phyloP scores from a whole-genome alignment of 2,888 invertebrate genomes.

The Gerris lacustris region DNA sequence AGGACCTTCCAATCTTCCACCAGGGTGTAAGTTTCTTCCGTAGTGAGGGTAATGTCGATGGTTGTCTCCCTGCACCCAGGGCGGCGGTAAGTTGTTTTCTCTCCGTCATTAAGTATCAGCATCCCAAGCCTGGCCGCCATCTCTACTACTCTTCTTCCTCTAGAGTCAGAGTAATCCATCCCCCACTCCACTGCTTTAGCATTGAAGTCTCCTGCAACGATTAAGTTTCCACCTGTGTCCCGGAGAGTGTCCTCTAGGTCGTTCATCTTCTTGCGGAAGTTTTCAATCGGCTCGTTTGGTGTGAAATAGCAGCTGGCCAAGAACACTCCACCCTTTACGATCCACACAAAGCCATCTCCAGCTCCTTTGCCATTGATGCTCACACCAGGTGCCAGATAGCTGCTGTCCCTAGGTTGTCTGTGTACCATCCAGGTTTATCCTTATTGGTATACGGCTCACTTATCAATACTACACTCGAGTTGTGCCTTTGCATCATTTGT shows the following conservation, averaged over 20 bases:
- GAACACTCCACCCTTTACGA: not conserved
- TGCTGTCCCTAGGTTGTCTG: not conserved
- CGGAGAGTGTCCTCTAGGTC: constrained; percentile 14
- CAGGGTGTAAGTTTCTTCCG: not conserved
- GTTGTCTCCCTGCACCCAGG: not conserved
- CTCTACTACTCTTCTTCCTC: constrained; percentile 28
- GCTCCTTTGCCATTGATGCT: not conserved
- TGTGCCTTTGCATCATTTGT: not conserved
- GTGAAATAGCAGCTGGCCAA: not conserved
- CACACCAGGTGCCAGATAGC: not conserved
- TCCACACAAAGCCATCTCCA: not conserved
- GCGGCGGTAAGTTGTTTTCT: constrained; percentile 10
- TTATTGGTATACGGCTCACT: not conserved
- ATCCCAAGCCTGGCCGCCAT: constrained; percentile 27
- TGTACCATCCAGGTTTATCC: not conserved
- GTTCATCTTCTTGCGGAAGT: not conserved
- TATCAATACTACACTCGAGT: not conserved
- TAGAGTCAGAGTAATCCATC: constrained; percentile 26
- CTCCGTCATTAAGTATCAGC: constrained; percentile 20
- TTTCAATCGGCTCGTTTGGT: not conserved
- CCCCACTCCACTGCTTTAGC: constrained; percentile 29
- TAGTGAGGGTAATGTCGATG: not conserved
- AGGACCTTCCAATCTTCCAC: not conserved
- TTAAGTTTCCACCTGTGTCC: constrained; percentile 11
- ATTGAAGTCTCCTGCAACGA: constrained; percentile 25